Evolutionary conservation across 1,140 invertebrate species (phyloP).

Genomic region (Delia radicum): DNA sequence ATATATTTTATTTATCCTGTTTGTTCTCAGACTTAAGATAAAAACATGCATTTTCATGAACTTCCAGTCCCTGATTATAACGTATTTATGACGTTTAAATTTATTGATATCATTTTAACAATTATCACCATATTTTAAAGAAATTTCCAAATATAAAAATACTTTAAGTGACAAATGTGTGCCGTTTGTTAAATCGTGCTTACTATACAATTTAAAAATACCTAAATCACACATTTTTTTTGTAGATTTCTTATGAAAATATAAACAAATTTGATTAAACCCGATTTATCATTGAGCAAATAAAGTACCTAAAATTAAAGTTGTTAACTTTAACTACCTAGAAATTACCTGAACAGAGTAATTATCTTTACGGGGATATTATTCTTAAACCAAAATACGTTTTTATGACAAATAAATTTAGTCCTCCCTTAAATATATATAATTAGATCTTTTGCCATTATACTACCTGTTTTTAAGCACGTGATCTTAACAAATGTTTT

Average conservation of each 20-base stretch:
- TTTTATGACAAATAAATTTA: not conserved
- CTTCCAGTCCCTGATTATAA: too few relatives aligned
- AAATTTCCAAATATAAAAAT: not conserved
- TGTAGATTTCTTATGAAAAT: not conserved
- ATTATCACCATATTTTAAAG: not conserved
- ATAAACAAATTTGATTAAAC: not conserved
- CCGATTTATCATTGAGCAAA: not conserved
- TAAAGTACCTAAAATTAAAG: not conserved
- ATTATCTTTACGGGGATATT: not conserved
- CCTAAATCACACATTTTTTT: constrained; percentile 4
- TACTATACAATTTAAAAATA: not conserved
- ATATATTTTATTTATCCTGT: too few relatives aligned
- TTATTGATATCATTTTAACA: not conserved
- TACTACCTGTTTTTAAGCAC: not conserved
- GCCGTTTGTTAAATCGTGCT: not conserved
- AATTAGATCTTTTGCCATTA: not conserved
- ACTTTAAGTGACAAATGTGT: not conserved
- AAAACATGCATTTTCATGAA: too few relatives aligned
- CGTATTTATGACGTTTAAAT: not conserved
- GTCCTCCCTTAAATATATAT: not conserved
- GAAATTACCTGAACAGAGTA: not conserved
- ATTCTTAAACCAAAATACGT: not conserved
- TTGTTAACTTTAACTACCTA: not conserved
- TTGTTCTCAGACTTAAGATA: too few relatives aligned
- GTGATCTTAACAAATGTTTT: not conserved